Evolutionary conservation across 2,797 vertebrate genomes (phyloP).

Genomic region (Mus caroli): DNA sequence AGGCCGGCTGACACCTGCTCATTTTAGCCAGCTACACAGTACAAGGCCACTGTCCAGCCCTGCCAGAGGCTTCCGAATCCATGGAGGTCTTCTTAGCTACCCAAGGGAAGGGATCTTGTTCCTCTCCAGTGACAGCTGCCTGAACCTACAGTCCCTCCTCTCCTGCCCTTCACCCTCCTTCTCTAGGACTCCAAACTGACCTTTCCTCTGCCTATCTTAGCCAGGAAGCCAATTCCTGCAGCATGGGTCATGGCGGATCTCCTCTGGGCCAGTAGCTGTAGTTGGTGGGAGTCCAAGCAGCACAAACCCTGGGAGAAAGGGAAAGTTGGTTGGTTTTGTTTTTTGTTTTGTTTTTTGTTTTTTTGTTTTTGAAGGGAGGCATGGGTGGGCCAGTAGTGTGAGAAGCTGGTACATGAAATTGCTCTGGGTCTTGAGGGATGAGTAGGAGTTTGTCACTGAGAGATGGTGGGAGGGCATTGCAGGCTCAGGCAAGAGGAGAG

Average conservation of each 20-base stretch:
- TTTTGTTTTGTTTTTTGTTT: too few relatives aligned
- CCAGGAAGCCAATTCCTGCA: neutral
- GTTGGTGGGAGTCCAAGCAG: neutral
- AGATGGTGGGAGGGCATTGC: slow-evolving; percentile 9
- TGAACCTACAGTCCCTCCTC: neutral
- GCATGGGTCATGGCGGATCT: neutral
- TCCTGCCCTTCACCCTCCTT: neutral
- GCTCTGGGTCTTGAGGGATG: slow-evolving; percentile 37
- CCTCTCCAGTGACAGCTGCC: neutral
- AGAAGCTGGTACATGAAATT: neutral
- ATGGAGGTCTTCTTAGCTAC: neutral
- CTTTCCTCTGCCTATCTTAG: neutral
- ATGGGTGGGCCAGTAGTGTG: neutral
- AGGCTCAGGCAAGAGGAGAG: slow-evolving; percentile 23
- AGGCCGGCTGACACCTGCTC: neutral
- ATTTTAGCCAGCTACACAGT: neutral
- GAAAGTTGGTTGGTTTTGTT: neutral
- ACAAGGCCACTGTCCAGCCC: neutral
- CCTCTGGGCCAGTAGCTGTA: slow-evolving; percentile 19
- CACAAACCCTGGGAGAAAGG: neutral
- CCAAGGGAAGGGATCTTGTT: neutral
- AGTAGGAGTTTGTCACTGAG: slow-evolving; percentile 63
- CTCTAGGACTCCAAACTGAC: neutral
- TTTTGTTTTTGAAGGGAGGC: neutral
- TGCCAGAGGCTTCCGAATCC: neutral